These are phyloP conservation scores for Dusona sp. DNA, from an alignment of 2,888 invertebrate genomes.

Conservation along the genomic window DNA sequence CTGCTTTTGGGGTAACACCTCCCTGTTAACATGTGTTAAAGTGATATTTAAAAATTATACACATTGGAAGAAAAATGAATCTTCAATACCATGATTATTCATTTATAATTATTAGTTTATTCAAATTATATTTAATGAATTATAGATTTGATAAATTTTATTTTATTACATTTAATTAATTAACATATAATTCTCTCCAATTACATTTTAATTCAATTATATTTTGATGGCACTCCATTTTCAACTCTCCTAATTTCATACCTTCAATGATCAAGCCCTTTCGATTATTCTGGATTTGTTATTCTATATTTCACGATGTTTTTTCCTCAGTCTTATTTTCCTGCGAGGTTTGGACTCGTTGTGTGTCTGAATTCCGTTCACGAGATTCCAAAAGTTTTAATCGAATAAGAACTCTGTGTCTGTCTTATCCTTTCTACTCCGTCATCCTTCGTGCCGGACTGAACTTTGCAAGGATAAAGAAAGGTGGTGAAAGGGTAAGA, in stretches of 20 bases:
- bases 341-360: conserved; percentile 21
- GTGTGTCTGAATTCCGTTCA: conserved; percentile 47
- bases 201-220: neutral
- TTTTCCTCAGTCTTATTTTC: conserved; percentile 4
- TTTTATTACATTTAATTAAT: neutral
- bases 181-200: neutral
- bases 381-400: conserved; percentile 64
- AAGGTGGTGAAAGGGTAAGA: neutral
- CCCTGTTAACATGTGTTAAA: neutral
- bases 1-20: conserved; percentile 14
- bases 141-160: neutral
- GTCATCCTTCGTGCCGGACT: conserved; percentile 4
- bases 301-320: neutral
- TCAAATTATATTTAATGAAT: no score
- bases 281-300: neutral
- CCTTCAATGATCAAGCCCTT: neutral
- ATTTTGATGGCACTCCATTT: neutral
- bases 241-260: neutral
- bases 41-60: neutral
- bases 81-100: neutral
- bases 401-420: conserved; percentile 53
- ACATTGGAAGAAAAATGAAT: neutral
- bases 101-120: neutral
- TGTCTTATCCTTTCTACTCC: conserved; percentile 35
- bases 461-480: conserved; percentile 30